phyloP scores from a whole-genome alignment of 2,888 invertebrate genomes.

The Machimus rusticus region DNA sequence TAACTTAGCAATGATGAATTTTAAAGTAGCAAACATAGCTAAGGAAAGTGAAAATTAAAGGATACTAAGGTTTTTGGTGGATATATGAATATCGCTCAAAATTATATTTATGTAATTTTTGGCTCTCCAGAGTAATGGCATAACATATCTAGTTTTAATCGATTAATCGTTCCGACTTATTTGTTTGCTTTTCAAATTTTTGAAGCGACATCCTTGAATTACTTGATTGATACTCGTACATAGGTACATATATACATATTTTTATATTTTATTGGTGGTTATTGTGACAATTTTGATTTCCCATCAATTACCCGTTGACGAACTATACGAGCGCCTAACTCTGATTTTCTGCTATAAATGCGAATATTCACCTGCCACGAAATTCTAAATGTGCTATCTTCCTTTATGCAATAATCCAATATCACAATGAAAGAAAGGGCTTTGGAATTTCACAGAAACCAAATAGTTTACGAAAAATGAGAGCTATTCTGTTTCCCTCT shows the following conservation, averaged over 20 bases:
- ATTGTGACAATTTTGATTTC: background rate
- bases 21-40: background rate
- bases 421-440: background rate
- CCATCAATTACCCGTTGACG: background rate
- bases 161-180: too few species aligned
- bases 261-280: too few species aligned
- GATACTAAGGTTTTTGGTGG: background rate
- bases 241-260: too few species aligned
- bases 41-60: too few species aligned
- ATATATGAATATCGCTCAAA: background rate
- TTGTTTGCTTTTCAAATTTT: too few species aligned
- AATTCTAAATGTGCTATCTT: background rate
- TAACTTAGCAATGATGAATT: background rate
- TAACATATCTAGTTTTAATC: too few species aligned
- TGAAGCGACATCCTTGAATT: too few species aligned
- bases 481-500: background rate
- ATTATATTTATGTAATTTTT: background rate
- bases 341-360: background rate
- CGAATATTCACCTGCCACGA: background rate
- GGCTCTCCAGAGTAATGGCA: too few species aligned
- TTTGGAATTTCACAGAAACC: background rate
- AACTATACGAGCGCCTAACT: background rate
- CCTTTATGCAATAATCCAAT: background rate
- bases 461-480: background rate
- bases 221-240: too few species aligned